Evolutionary conservation across 2,797 vertebrate species (phyloP), one percentile per base, ranked within the genome.

Genomic region (Valencia hispanica): DNA sequence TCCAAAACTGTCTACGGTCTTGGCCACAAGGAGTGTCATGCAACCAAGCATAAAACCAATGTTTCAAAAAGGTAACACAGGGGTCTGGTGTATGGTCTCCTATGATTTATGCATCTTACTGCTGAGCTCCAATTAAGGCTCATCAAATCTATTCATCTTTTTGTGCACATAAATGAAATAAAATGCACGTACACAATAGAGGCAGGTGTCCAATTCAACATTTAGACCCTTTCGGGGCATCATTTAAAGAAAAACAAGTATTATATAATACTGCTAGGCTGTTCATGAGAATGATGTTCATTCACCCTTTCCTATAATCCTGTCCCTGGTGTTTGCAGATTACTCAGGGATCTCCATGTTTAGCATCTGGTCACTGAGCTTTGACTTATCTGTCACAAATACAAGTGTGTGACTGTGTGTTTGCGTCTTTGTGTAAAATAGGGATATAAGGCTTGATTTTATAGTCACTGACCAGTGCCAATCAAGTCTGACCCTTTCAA

Each of bases 401-500:
- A 57, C 36, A 39, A 53, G 27, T 18, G 47, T 63, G 68, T 77
- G 69, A 82, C 47, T 72, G 43, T 81, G 65, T 79, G 76, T 74
- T 57, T 66, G 71, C 76, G 74, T 72, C 72, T 53, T 63, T 70
- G n/a, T 59, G 74, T 86, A 79, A 85, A 87, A 86, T 83, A 81
- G 51, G 83, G 73, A 79, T 79, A 94, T 88, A 93, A 90, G 79
- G 47, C 39, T 53, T 80, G 88, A 78, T 90, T 94, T 89, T 90
- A 63, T 14, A 70, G 74, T 68, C 90, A 94, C 94, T 91, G 93
- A 95, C 94, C 82, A 86, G 66, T 57, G 43, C 85, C 79, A 70
- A 81, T 71, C 70, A 85, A 87, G 85, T 79, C 81, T 92, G 88
- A 92, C 89, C 90, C 91, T 84, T 84, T 79, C 84, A 78, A 88